Evolutionary conservation across 1,140 invertebrate genomes (phyloP), one percentile per base, ranked within the genome.

Genomic region (Paralvinella palmiformis): DNA sequence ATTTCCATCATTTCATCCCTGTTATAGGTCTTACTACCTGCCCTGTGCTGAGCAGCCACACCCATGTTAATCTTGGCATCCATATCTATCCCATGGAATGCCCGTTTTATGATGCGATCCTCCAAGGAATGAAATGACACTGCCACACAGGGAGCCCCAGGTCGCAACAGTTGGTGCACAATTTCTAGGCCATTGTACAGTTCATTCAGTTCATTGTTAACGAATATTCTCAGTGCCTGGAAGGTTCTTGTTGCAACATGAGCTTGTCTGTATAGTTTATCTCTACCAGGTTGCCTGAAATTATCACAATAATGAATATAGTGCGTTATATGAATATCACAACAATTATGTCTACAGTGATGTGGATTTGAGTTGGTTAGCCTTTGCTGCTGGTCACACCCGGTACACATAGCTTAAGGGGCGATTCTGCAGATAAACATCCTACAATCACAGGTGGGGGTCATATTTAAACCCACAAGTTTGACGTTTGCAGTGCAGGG

Each of bases 161-260:
- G 74, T 81, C 89, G 89, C 24, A 98, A 82, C 74, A 71, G 75
- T 66, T 86, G 83, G 55, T 88, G 83, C 0, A 92, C 89, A 68
- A 94, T 72, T 36, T 90, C 74, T 73, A 97, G 86, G 1, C 85
- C 94, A 80, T 91, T 91, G 82, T 96, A 92, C 3, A 97, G 85
- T 84, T 98, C 94, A 80, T 98, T 98, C 0, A 98, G 79, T 83
- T 98, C 94, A 80, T 98, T 91, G 77, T 98, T 98, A 0, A 98
- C 91, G 82, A 97, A 96, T 68, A 97, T 96, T 70, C 94, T 83
- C 61, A 98, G 76, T 0, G 94, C 94, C 83, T 95, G 92, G 82
- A 97, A 98, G 0, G 91, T 88, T 85, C 93, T 94, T 2, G 91
- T 95, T 0, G 94, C 94, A 65, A 85, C 83, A 75, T 96, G 92